Conservation (phyloP, 2,113 vertebrate species). For the Nycticebus coucang region DNA sequence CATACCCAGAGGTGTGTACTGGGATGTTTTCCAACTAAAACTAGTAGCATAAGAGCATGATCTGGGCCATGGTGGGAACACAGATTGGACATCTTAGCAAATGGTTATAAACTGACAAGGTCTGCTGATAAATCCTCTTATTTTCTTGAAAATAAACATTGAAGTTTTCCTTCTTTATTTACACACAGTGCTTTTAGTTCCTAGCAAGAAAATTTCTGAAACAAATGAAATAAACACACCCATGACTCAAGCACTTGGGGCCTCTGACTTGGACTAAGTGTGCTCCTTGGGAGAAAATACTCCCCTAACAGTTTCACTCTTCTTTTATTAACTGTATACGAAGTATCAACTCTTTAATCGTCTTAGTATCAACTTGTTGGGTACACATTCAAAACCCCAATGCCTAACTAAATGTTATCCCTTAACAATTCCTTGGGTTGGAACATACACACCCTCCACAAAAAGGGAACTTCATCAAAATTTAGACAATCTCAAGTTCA, state of each 20-base stretch:
- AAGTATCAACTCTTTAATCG: not conserved
- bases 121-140: too few species aligned
- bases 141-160: not conserved
- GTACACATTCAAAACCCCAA: not conserved
- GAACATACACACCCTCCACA: not conserved
- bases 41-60: not conserved
- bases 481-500: not conserved
- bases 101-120: not conserved
- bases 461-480: not conserved
- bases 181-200: not conserved
- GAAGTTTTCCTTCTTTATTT: not conserved
- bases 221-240: not conserved
- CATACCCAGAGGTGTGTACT: not conserved
- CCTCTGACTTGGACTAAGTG: not conserved
- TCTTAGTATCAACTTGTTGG: not conserved
- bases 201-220: not conserved
- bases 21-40: not conserved
- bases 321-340: not conserved
- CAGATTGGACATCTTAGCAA: not conserved
- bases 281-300: not conserved
- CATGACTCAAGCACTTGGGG: not conserved
- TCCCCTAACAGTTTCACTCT: not conserved
- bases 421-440: not conserved
- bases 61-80: not conserved
- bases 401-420: not conserved